Evolutionary conservation across 2,797 vertebrate genomes (phyloP), one percentile per base, ranked within the genome.

Genomic region (Gallinago nigripennis): DNA sequence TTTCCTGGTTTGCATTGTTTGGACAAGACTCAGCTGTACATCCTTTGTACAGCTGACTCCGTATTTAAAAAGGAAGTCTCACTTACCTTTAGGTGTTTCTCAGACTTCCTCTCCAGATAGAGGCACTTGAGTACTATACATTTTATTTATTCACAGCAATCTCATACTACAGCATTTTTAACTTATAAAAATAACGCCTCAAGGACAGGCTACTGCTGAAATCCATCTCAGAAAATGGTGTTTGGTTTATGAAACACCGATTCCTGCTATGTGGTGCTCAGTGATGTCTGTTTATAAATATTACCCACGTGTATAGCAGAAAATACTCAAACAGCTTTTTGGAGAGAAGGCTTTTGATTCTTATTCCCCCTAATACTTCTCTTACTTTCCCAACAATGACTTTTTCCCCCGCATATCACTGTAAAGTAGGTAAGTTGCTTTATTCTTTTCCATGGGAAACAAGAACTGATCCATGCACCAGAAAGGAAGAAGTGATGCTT

Each of bases 81-180:
- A 97, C 97, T 97, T 95, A 97, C 97, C 97, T 97, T 84, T 41
- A 54, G 75, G 4, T 50, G 93, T 11, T 87, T 82, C 82, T 95
- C 93, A 97, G 85, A 91, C 84, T 92, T 95, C 90, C 95, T 95
- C 97, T 95, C 96, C 95, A 97, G 35, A 96, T 8, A 69, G 48
- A 96, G 85, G 90, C 91, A 96, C 93, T 95, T 94, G 90, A 97
- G 88, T 90, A 96, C 85, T 95, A 78, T 0, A 46, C 12, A 68
- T 16, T 88, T 92, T 65, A 82, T 61, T 73, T 66, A 82, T 31
- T 84, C 64, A 56, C 41, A 91, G 19, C n/a, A 19, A 76, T 33
- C 53, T 57, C 60, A 20, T 7, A 3, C 8, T 39, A 65, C 0
- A 70, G 45, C 20, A 5, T 28, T 86, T 82, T 86, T 25, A 35